phyloP scores from a whole-genome alignment of 2,797 vertebrate genomes.

The Sorex maritimensis region DNA sequence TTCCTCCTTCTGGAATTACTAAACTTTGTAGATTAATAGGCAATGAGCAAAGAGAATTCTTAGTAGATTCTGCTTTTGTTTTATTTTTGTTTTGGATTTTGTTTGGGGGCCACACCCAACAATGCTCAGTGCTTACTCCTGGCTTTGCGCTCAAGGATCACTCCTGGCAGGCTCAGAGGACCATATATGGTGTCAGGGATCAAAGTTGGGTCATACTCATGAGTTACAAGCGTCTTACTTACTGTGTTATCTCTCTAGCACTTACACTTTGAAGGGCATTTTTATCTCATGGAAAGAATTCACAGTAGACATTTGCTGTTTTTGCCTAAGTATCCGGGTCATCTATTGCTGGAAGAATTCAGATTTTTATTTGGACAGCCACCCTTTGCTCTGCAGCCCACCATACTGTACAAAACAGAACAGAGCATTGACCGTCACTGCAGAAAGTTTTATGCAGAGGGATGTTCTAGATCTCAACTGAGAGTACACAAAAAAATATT shows the following conservation, averaged over 20 bases:
- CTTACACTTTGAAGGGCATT: background rate
- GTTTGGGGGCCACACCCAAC: too few species aligned
- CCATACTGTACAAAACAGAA: background rate
- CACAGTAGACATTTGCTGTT: background rate
- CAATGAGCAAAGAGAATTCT: background rate
- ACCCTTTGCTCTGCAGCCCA: background rate
- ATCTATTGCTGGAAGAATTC: background rate
- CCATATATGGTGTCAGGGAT: background rate
- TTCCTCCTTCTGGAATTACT: background rate
- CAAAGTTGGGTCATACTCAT: too few species aligned
- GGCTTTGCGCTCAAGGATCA: too few species aligned
- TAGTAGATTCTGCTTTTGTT: background rate
- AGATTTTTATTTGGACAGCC: background rate
- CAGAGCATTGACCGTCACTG: background rate
- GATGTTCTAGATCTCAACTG: background rate
- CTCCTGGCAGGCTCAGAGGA: too few species aligned
- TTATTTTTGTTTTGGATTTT: background rate
- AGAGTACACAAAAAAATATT: background rate
- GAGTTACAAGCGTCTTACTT: too few species aligned
- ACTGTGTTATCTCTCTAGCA: too few species aligned
- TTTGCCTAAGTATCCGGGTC: background rate
- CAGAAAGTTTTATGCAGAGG: background rate
- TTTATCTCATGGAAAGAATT: background rate
- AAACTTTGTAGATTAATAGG: background rate
- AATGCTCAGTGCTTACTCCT: too few species aligned